Conservation (phyloP, 2,113 vertebrate genomes). For the Erythrocercus mccallii region DNA sequence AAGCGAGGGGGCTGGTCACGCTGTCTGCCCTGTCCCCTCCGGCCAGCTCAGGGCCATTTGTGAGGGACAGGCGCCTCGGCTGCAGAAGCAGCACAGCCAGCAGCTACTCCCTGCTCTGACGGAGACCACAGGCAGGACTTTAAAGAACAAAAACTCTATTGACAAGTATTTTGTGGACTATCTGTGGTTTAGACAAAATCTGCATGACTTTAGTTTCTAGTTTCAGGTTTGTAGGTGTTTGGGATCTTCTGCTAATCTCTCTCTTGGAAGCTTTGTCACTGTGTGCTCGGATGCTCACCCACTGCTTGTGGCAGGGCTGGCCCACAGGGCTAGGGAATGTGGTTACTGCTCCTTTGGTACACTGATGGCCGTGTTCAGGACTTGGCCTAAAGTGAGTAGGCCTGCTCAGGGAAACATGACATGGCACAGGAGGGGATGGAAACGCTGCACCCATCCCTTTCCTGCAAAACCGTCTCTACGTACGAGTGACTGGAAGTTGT, state of each 20-base stretch:
- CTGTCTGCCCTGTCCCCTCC: neutral
- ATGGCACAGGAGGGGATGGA: neutral
- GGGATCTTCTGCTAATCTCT: neutral
- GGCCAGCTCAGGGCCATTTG: neutral
- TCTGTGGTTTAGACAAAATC: neutral
- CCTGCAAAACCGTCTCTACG: accelerated
- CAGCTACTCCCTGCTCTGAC: neutral
- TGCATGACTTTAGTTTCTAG: neutral
- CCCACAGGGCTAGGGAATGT: accelerated
- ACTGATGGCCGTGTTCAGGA: neutral
- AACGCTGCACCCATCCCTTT: neutral
- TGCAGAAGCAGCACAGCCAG: neutral
- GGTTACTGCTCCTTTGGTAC: neutral
- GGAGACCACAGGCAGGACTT: neutral
- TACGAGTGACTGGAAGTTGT: neutral
- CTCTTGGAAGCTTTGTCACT: neutral
- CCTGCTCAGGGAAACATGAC: neutral
- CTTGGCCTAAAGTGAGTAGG: neutral
- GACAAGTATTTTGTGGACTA: neutral
- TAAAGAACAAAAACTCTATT: neutral
- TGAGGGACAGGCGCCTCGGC: neutral
- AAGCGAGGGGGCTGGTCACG: accelerated
- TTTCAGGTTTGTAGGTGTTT: neutral
- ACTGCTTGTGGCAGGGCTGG: neutral
- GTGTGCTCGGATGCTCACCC: neutral